A percentile compares a stretch with the other conserved stretches of the same genome.
phyloP scores from a whole-genome alignment of 1,140 invertebrate species.

The Pogonomyrmex barbatus region DNA sequence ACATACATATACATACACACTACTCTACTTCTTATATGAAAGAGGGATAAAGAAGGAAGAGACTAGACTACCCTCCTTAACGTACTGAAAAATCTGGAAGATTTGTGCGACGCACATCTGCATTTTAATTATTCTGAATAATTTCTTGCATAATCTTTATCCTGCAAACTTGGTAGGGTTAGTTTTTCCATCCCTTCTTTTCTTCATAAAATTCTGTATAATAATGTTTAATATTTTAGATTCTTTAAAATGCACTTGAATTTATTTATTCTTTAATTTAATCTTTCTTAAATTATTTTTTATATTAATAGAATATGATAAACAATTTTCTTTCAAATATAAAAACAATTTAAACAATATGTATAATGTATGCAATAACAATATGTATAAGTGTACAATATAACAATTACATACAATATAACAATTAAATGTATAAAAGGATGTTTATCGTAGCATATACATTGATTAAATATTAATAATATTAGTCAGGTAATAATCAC shows the following conservation, averaged over 20 bases:
- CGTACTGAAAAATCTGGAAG: conserved; percentile 80
- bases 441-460: neutral
- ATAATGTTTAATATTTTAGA: conserved; percentile 17
- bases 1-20: neutral
- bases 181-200: conserved; percentile 40
- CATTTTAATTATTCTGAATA: conserved; percentile 85
- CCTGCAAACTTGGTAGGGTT: conserved; percentile 64
- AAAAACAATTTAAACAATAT: neutral
- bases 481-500: conserved; percentile 32
- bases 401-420: neutral
- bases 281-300: conserved; percentile 1
- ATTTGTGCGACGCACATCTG: conserved; percentile 84
- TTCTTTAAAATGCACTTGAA: conserved; percentile 8
- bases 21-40: conserved; percentile 42
- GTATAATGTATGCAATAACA: neutral
- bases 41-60: conserved; percentile 20
- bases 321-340: neutral
- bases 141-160: conserved; percentile 82
- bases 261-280: neutral
- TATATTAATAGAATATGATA: neutral
- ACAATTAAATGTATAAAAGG: neutral
- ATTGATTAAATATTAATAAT: conserved; percentile 23
- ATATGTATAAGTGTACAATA: neutral
- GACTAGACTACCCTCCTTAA: conserved; percentile 47
- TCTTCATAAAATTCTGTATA: conserved; percentile 15